Evolutionary conservation across 2,113 vertebrate species (phyloP).

Genomic region (Fulica atra): DNA sequence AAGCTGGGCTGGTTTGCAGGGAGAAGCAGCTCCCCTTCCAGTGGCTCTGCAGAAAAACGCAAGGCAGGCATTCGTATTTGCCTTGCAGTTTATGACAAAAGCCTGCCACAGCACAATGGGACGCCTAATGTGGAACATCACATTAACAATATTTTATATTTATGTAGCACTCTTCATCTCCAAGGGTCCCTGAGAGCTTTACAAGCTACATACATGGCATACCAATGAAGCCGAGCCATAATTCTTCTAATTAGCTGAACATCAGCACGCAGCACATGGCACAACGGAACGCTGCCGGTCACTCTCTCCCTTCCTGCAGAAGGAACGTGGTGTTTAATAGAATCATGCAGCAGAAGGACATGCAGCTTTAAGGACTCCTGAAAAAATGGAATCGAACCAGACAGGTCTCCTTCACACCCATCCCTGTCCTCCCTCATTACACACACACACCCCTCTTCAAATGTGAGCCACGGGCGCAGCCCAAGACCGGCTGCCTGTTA

Average conservation of each 20-base stretch:
- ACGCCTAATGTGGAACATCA: not conserved
- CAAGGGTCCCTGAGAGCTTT: conserved; percentile 49
- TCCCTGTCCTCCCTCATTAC: not conserved
- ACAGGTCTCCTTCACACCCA: not conserved
- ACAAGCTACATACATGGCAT: conserved; percentile 34
- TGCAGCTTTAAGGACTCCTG: not conserved
- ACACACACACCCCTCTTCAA: not conserved
- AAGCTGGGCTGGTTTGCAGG: accelerated
- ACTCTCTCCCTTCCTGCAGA: not conserved
- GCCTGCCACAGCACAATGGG: conserved; percentile 43
- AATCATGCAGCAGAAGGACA: not conserved
- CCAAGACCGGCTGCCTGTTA: not conserved
- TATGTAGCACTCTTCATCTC: conserved; percentile 44
- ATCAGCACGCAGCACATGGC: not conserved
- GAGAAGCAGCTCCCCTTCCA: not conserved
- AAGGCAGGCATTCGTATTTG: not conserved
- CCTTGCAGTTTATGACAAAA: not conserved
- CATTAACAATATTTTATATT: conserved; percentile 59
- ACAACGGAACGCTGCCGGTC: not conserved
- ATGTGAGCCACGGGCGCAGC: not conserved
- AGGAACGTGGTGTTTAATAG: not conserved
- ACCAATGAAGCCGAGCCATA: conserved; percentile 24
- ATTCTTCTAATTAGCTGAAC: conserved; percentile 59
- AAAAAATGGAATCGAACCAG: not conserved
- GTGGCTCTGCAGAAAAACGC: not conserved